Base-by-base conservation (phyloP, 1,140 invertebrate species). In the Littorina saxatilis region DNA sequence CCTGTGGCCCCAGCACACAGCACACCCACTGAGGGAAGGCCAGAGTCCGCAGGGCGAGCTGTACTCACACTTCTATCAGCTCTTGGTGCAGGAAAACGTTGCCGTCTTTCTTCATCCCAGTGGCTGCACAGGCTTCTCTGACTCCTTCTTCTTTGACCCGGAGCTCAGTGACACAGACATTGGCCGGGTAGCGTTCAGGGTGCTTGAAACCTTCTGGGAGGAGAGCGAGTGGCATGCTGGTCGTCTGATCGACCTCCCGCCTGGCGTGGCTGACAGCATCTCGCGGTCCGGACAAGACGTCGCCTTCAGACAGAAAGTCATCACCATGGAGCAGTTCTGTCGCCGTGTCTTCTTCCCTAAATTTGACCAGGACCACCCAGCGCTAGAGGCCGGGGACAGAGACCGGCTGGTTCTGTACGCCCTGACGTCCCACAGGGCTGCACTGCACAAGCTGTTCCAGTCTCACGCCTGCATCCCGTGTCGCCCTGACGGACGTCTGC, bases 381-480 rank as follows among this genome's bases (percentile, higher is more conserved):
- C 32, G 7, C 20, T 72, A 15, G 13, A 72, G 13, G 68, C 23
- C 9, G 15, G 11, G 17, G 43, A 72, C 40, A 40, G 79, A 35
- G 55, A 80, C 68, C 32, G 11, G n/a, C 63, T 80, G 35, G 68
- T 72, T 9, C 40, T 73, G 4, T 39, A 52, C 50, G 79, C 79
- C 20, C 68, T 80, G 35, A 13, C 52, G 29, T 68, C 37, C 4
- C 17, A 35, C 63, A 58, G 32, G 37, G 15, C 15, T 20, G 15
- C n/a, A 9, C 40, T 80, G 17, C 23, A 72, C 11, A 11, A 80
- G 17, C 43, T 70, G 58, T 29, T 80, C 1, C 47, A 35, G 37
- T 4, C n/a, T 39, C 66, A 47, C 35, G 2, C 4, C 23, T 80
- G 79, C 35, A 68, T 80, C 35, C 79, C 79, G 39, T 40, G 63